Evolutionary conservation across 2,113 vertebrate genomes (phyloP), one percentile per base, ranked within the genome.

Genomic region (Ibidorhyncha struthersii): DNA sequence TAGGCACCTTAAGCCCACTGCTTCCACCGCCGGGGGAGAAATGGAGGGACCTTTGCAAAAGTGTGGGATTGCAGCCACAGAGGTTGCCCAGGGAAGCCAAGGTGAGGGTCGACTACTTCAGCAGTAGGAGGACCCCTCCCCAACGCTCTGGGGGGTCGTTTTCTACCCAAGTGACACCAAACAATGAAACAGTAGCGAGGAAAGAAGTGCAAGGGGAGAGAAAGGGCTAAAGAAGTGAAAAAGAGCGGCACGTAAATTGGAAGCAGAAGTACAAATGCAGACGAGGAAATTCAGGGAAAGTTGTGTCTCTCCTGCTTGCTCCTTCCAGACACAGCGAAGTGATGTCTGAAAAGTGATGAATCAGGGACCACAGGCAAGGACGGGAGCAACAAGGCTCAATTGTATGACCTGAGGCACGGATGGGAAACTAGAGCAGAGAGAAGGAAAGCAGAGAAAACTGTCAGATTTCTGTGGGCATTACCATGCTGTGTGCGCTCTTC

Each of bases 331-430:
- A 71, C 9, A 49, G 82, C 2, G 0, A 92, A 93, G 70, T 29
- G 70, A 67, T 90, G 91, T 85, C 86, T 93, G 86, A 80, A 95
- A 97, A 96, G 81, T 96, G 94, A 94, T 95, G 96, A 94, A 94
- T 97, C 94, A 96, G 95, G 95, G 94, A 90, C 92, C 94, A 91
- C 89, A 94, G 96, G 92, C 95, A 95, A 92, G 93, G 96, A 95
- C 84, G 89, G 96, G 81, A 96, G 96, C 93, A 95, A 94, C 89
- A 90, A 80, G 90, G 77, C 91, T 94, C 89, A 74, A 92, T 45
- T 84, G 85, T 94, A 71, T 96, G 94, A 95, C 92, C 92, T 27
- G 71, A 91, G 92, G 92, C 88, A 70, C 0, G 2, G 73, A 74
- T 38, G 87, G 90, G 91, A 93, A 95, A 96, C 52, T 89, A n/a